These are phyloP conservation scores for Leptarthrus brevirostris DNA, from an alignment of 2,888 invertebrate species.

Conservation along the genomic window DNA sequence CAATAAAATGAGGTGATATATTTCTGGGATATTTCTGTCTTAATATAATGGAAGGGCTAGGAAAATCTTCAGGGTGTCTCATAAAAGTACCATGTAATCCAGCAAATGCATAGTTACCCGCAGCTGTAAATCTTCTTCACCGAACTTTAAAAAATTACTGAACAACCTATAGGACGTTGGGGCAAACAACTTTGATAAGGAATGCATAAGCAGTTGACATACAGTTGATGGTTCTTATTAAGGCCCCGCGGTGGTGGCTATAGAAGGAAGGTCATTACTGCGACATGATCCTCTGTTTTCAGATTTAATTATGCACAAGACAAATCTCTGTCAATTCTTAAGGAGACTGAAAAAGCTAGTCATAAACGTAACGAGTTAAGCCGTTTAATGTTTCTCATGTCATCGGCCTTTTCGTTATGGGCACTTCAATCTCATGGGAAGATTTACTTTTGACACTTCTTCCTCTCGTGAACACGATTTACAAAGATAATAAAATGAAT, in stretches of 20 bases:
- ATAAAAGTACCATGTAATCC: conserved; percentile 23
- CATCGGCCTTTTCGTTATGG: conserved; percentile 6
- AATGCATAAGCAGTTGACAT: background rate
- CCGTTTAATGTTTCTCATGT: conserved; percentile 16
- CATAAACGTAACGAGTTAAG: conserved; percentile 38
- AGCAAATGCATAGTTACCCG: background rate
- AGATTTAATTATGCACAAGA: conserved; percentile 44
- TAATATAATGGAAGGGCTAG: conserved; percentile 11
- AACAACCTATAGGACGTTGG: background rate
- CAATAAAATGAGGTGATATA: no score
- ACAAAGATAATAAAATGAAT: conserved; percentile 42
- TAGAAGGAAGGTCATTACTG: background rate
- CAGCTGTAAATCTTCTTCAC: conserved; percentile 3
- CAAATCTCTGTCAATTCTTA: conserved; percentile 21
- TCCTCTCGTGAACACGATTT: conserved; percentile 25
- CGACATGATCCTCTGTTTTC: conserved; percentile 29
- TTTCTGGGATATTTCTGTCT: background rate
- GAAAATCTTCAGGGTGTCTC: conserved; percentile 33
- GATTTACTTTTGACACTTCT: conserved; percentile 28
- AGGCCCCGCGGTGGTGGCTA: background rate
- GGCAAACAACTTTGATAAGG: background rate
- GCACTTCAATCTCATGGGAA: background rate
- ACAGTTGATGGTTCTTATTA: background rate
- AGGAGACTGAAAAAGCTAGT: background rate
- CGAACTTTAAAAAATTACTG: conserved; percentile 17